Percentiles rank a stretch among this genome's conserved stretches.
These are phyloP conservation scores for Gymnoscelis rufifasciata DNA, from an alignment of 2,888 invertebrate genomes.

Conservation along the genomic window DNA sequence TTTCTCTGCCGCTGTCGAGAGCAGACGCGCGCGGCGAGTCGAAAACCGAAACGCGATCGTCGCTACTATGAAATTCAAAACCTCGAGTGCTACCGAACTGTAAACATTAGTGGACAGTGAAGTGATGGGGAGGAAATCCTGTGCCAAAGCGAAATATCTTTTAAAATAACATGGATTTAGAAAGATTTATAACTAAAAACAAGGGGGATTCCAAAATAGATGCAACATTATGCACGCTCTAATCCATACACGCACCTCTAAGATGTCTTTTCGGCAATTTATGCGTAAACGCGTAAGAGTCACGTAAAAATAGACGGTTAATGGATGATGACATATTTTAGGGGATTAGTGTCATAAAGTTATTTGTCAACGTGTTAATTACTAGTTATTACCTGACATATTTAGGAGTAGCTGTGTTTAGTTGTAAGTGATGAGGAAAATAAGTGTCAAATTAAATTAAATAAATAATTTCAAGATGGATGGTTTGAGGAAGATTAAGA, in stretches of 20 bases:
- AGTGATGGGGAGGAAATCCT: conserved; percentile 43
- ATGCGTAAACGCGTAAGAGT: conserved; percentile 46
- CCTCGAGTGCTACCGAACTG: conserved; percentile 42
- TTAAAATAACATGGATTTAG: conserved; percentile 56
- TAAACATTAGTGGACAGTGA: conserved; percentile 44
- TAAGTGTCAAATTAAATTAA: conserved; percentile 60
- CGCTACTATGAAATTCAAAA: conserved; percentile 28
- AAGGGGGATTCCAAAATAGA: conserved; percentile 52
- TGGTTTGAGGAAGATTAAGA: conserved; percentile 57
- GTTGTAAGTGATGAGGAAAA: conserved; percentile 59
- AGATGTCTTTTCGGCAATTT: conserved; percentile 47
- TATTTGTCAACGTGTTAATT: conserved; percentile 73
- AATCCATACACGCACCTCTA: conserved; percentile 46
- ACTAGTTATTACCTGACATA: conserved; percentile 60
- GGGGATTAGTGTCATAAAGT: conserved; percentile 57
- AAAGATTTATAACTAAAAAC: conserved; percentile 55
- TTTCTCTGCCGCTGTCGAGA: conserved; percentile 37
- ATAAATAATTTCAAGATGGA: conserved; percentile 54
- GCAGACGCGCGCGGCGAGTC: conserved; percentile 45
- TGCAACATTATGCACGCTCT: conserved; percentile 43
- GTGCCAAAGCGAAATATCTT: conserved; percentile 48
- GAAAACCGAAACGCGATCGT: conserved; percentile 44
- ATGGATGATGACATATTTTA: conserved; percentile 62
- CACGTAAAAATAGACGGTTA: conserved; percentile 63
- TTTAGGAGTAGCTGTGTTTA: conserved; percentile 52